These are phyloP conservation scores for Hoplodrina ambigua DNA, from an alignment of 2,888 invertebrate genomes.

Conservation along the genomic window DNA sequence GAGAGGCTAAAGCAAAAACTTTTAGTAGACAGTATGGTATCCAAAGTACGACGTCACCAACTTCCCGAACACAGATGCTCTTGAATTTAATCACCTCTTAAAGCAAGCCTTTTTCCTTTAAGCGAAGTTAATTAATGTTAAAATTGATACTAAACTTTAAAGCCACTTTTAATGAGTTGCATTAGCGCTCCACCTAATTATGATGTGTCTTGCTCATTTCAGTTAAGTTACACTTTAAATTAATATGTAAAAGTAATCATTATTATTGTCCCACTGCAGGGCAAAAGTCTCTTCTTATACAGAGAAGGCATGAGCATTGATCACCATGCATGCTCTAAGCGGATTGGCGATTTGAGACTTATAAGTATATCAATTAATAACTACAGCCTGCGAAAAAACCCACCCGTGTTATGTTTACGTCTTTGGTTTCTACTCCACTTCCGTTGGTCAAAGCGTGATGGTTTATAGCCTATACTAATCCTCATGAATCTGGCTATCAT, in stretches of 20 bases:
- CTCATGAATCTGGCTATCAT: no score
- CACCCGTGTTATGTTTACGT: no score
- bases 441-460: no score
- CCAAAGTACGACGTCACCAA: constrained; percentile 19
- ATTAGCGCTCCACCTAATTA: constrained; percentile 44
- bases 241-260: not conserved
- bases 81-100: constrained; percentile 8
- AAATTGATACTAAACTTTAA: constrained; percentile 30
- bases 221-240: constrained; percentile 7
- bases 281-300: no score
- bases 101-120: constrained; percentile 3
- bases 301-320: no score
- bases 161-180: constrained; percentile 23
- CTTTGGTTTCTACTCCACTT: no score
- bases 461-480: no score
- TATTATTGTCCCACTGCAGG: no score
- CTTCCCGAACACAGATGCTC: not conserved
- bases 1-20: not conserved
- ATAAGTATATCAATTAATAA: no score
- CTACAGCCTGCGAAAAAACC: no score
- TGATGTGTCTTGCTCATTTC: constrained; percentile 10
- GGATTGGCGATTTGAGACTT: no score
- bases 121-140: constrained; percentile 31
- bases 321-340: no score
- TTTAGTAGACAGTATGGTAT: constrained; percentile 33